Conservation (phyloP, 1,140 invertebrate genomes). For the Brachionus asplanchnoidis region DNA sequence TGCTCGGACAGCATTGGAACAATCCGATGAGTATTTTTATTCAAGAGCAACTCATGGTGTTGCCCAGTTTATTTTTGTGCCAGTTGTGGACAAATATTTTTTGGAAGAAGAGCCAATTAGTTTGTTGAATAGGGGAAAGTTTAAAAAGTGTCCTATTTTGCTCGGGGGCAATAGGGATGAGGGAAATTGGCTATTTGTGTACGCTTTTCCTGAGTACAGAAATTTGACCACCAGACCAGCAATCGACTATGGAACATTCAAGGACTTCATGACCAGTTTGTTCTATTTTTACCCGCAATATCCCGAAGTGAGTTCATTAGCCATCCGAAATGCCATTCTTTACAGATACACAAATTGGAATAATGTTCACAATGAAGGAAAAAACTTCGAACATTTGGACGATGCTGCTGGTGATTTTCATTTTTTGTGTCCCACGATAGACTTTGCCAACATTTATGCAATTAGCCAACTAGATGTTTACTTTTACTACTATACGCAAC, state of each 20-base stretch:
- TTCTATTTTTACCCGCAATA: conserved; percentile 69
- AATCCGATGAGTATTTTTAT: conserved; percentile 74
- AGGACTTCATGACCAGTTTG: conserved; percentile 62
- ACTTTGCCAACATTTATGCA: conserved; percentile 81
- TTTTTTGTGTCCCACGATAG: conserved; percentile 89
- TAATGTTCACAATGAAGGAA: conserved; percentile 36
- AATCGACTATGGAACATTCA: conserved; percentile 47
- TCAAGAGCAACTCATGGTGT: conserved; percentile 66
- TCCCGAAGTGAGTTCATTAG: neutral
- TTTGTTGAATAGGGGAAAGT: conserved; percentile 73
- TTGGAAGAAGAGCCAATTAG: conserved; percentile 75
- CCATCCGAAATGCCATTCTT: conserved; percentile 62
- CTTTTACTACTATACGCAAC: conserved; percentile 89
- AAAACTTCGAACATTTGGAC: conserved; percentile 39
- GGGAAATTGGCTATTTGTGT: conserved; percentile 57
- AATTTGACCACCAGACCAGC: conserved; percentile 49
- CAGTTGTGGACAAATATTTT: conserved; percentile 84
- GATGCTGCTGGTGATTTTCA: conserved; percentile 74
- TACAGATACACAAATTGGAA: neutral
- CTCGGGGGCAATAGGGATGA: conserved; percentile 89
- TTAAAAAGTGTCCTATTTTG: conserved; percentile 86
- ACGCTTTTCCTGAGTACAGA: neutral
- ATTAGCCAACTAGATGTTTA: conserved; percentile 71
- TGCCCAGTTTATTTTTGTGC: conserved; percentile 77
- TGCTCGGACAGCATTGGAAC: conserved; percentile 66